phyloP scores from a whole-genome alignment of 1,140 invertebrate genomes.

The Brachionus paranguensis region DNA sequence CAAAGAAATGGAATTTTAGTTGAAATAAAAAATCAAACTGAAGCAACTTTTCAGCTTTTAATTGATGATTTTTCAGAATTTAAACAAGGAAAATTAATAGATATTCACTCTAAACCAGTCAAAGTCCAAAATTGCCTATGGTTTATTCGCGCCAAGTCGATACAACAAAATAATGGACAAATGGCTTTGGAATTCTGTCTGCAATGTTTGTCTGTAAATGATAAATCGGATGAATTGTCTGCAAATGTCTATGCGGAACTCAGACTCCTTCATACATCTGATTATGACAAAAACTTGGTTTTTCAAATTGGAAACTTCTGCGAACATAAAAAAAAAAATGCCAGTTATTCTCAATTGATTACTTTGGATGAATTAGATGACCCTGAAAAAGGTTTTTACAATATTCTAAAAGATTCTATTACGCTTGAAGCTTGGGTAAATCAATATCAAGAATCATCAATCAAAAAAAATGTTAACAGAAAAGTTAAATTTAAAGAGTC shows the following conservation, averaged over 20 bases:
- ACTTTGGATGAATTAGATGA: not conserved
- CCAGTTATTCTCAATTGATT: not conserved
- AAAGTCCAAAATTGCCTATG: not conserved
- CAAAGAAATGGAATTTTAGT: not conserved
- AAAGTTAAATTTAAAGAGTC: not conserved
- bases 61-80: not conserved
- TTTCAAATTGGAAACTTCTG: not conserved
- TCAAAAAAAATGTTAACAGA: not conserved
- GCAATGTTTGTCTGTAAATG: not conserved
- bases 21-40: not conserved
- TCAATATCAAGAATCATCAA: not conserved
- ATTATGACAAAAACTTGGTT: not conserved
- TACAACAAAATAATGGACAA: not conserved
- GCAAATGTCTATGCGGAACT: not conserved
- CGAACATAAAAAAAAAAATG: not conserved
- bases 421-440: not conserved
- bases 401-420: not conserved
- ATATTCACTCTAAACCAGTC: not conserved
- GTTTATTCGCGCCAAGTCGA: not conserved
- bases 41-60: not conserved
- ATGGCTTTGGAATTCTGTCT: not conserved
- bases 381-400: not conserved
- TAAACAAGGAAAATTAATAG: not conserved
- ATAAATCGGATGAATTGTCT: not conserved
- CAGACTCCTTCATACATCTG: not conserved